Conservation (phyloP, 2,888 invertebrate genomes). For the Leucophenga maculata region DNA sequence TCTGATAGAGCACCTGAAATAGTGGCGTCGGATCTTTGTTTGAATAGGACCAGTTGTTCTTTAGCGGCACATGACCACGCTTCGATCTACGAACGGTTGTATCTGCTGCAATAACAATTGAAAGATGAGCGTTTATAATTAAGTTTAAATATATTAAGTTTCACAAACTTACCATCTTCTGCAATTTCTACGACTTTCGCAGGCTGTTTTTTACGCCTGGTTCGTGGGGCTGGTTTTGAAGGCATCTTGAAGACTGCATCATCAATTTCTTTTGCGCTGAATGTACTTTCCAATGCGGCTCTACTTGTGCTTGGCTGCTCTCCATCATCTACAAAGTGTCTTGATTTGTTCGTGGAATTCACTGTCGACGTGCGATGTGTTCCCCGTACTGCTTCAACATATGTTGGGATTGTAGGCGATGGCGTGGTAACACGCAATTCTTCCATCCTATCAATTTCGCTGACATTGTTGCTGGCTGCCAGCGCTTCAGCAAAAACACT, state of each 20-base stretch:
- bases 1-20: constrained; percentile 12
- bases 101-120: constrained; percentile 14
- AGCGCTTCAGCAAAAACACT: too few species aligned
- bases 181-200: not conserved
- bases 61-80: constrained; percentile 54
- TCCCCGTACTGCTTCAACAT: not conserved
- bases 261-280: not conserved
- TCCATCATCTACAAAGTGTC: constrained; percentile 3
- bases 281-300: constrained; percentile 22
- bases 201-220: not conserved
- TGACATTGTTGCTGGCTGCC: too few species aligned
- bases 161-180: not conserved
- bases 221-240: constrained; percentile 31
- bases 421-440: not conserved
- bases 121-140: not conserved
- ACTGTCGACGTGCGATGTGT: not conserved
- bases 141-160: constrained; percentile 31
- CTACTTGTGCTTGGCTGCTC: constrained; percentile 39
- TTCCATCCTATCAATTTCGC: not conserved
- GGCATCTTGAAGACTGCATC: constrained; percentile 47
- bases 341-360: constrained; percentile 14
- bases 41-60: constrained; percentile 34
- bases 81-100: constrained; percentile 54
- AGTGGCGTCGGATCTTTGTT: constrained; percentile 27
- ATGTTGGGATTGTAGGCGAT: constrained; percentile 12